Evolutionary conservation across 2,113 vertebrate species (phyloP).

Genomic region (Cranoglanis bouderius): DNA sequence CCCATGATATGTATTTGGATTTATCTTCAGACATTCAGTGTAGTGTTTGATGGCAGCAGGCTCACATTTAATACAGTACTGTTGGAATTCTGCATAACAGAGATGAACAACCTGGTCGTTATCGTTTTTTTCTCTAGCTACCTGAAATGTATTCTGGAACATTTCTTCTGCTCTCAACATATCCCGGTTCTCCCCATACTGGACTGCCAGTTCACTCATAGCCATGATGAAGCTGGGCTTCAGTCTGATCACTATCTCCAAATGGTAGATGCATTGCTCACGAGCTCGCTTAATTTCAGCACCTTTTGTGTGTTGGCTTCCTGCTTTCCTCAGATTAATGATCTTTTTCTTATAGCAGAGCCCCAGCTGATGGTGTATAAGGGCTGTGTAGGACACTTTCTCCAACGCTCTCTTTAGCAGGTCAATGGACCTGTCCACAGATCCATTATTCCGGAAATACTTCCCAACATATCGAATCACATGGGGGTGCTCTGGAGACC

Average conservation of each 20-base stretch:
- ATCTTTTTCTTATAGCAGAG: conserved; percentile 55
- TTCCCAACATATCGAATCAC: conserved; percentile 51
- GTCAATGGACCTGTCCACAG: conserved; percentile 33
- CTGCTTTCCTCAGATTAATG: neutral
- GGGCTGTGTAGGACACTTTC: conserved; percentile 34
- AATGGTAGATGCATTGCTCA: conserved; percentile 46
- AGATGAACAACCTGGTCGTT: neutral
- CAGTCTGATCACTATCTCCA: conserved; percentile 43
- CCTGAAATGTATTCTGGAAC: conserved; percentile 40
- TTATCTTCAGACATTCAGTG: conserved; percentile 33
- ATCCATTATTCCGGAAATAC: conserved; percentile 39
- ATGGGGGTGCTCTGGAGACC: conserved; percentile 46
- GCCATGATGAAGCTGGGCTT: conserved; percentile 45
- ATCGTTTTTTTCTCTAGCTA: conserved; percentile 6
- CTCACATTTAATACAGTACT: conserved; percentile 30
- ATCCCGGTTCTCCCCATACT: conserved; percentile 37
- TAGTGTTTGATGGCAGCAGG: conserved; percentile 46
- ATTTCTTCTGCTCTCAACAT: conserved; percentile 49
- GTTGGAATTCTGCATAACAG: conserved; percentile 43
- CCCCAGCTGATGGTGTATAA: conserved; percentile 62
- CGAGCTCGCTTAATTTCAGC: neutral
- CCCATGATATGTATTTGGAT: neutral
- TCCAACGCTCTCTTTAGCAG: conserved; percentile 46
- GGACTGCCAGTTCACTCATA: conserved; percentile 36
- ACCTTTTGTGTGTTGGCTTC: conserved; percentile 5